Conservation (phyloP, 2,888 invertebrate genomes). For the Philhelius pedissequus region DNA sequence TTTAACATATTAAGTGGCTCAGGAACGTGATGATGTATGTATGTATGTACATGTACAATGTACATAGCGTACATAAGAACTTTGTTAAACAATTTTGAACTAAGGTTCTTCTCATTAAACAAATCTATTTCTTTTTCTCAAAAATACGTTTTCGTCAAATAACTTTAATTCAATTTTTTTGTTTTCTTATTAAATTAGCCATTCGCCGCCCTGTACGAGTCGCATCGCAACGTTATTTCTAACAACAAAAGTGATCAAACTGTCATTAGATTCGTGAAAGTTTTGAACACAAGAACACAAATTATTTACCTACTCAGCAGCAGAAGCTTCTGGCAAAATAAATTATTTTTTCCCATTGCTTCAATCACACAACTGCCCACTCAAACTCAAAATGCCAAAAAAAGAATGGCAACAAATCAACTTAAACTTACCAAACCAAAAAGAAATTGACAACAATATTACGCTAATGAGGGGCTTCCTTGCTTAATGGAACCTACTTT, state of each 20-base stretch:
- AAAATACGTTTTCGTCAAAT: no score
- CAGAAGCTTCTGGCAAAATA: slow-evolving; percentile 6
- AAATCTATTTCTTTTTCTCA: no score
- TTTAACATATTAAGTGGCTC: no score
- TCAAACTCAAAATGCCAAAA: not conserved
- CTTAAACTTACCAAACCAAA: slow-evolving; percentile 35
- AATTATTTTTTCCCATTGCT: slow-evolving; percentile 5
- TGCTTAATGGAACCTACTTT: slow-evolving; percentile 44
- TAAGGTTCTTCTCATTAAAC: no score
- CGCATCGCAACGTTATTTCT: not conserved
- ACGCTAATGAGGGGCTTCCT: slow-evolving; percentile 44
- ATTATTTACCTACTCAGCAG: slow-evolving; percentile 5
- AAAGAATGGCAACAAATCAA: slow-evolving; percentile 16
- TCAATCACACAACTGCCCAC: not conserved
- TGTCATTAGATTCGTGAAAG: slow-evolving; percentile 27
- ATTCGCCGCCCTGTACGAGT: not conserved
- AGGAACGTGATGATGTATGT: no score
- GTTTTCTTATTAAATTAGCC: no score
- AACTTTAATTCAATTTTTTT: no score
- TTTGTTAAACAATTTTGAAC: no score
- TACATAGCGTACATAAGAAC: no score
- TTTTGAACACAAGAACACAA: slow-evolving; percentile 26
- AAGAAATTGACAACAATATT: slow-evolving; percentile 57
- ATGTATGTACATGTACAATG: no score
- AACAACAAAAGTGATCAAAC: not conserved